A percentile compares a stretch with the other conserved stretches of the same genome.
These are phyloP conservation scores for Aviceda subcristata DNA, from an alignment of 2,113 vertebrate species.

Conservation along the genomic window DNA sequence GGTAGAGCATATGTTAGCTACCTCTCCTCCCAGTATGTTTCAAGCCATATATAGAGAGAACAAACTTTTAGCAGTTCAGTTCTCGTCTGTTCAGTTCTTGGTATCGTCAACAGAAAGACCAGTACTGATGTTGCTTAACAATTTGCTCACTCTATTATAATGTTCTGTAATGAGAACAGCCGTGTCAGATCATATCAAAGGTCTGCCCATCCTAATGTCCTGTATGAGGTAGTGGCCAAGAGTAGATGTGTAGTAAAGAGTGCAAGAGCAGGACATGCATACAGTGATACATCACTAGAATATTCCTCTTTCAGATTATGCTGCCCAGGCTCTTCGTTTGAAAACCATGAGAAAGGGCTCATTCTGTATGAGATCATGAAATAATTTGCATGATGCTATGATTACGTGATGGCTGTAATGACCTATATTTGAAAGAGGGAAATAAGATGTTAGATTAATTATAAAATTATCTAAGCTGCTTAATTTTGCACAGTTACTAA, in stretches of 20 bases:
- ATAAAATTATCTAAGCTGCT: not conserved
- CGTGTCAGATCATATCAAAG: not conserved
- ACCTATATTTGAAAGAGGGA: not conserved
- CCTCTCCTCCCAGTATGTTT: not conserved
- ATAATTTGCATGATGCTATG: not conserved
- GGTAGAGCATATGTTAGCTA: conserved; percentile 19
- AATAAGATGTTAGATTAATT: not conserved
- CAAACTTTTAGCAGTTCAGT: not conserved
- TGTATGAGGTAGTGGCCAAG: not conserved
- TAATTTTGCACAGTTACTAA: not conserved
- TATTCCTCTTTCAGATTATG: not conserved
- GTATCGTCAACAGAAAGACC: not conserved
- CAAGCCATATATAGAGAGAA: not conserved
- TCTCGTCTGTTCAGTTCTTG: not conserved
- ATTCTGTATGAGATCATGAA: not conserved
- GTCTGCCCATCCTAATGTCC: not conserved
- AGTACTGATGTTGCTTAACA: not conserved
- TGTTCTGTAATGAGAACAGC: not conserved
- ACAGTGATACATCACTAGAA: not conserved
- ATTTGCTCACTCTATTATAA: not conserved
- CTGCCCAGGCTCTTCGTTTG: not conserved
- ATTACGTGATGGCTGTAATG: not conserved
- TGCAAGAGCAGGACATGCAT: not conserved
- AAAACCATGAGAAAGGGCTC: not conserved
- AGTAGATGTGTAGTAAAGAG: not conserved